phyloP scores from a whole-genome alignment of 2,797 vertebrate genomes.

The Nyctalus aviator region DNA sequence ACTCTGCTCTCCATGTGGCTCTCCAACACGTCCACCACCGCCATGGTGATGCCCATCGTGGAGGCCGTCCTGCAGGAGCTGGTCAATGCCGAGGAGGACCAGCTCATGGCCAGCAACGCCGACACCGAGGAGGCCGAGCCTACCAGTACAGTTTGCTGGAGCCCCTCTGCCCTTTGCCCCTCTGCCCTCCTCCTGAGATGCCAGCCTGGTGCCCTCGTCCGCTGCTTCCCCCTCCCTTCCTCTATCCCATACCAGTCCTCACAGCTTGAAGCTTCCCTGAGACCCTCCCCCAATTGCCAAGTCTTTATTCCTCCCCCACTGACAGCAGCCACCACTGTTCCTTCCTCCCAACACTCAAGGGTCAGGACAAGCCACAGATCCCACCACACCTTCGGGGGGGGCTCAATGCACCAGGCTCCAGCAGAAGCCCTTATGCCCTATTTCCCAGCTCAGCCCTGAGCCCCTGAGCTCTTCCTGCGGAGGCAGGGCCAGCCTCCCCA shows the following conservation, averaged over 20 bases:
- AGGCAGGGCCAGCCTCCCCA: not conserved
- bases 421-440: not conserved
- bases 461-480: not conserved
- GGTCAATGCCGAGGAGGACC: slow-evolving; percentile 92
- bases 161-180: slow-evolving; percentile 4
- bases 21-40: slow-evolving; percentile 98
- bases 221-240: not conserved
- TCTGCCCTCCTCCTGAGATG: not conserved
- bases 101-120: slow-evolving; percentile 81
- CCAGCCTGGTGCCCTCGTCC: not conserved
- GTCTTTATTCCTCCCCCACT: not conserved
- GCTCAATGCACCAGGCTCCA: not conserved
- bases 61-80: slow-evolving; percentile 98
- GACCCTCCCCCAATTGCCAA: not conserved
- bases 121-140: slow-evolving; percentile 83
- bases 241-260: not conserved
- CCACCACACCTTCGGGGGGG: too few relatives aligned
- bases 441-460: not conserved
- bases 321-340: not conserved
- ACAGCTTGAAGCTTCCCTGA: not conserved
- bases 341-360: not conserved
- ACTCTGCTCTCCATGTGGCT: slow-evolving; percentile 98
- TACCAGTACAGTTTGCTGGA: slow-evolving; percentile 83
- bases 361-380: not conserved
- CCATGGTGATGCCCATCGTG: slow-evolving; percentile 99